phyloP scores from a whole-genome alignment of 2,888 invertebrate genomes.

The Aporophyla lueneburgensis region DNA sequence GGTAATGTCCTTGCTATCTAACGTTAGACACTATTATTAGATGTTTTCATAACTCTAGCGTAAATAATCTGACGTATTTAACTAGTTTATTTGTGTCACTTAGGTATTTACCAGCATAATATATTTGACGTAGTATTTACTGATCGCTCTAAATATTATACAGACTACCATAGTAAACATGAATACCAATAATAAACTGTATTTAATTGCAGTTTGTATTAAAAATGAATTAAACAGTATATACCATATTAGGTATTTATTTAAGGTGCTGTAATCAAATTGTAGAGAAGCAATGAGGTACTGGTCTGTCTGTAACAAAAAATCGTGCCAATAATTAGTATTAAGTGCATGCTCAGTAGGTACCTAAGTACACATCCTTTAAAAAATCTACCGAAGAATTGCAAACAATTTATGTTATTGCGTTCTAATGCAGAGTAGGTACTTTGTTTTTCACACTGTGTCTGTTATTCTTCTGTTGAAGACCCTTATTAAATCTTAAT shows the following conservation, averaged over 20 bases:
- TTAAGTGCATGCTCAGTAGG: neutral
- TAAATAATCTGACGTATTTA: conserved; percentile 51
- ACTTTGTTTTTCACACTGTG: conserved; percentile 19
- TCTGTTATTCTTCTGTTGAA: conserved; percentile 11
- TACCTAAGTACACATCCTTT: neutral
- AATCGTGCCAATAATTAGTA: neutral
- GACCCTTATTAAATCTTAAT: conserved; percentile 13
- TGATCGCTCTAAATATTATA: conserved; percentile 33
- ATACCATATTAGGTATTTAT: neutral
- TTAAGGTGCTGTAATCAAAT: conserved; percentile 28
- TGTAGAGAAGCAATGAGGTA: neutral
- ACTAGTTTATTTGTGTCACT: conserved; percentile 43
- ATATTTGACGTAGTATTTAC: conserved; percentile 55
- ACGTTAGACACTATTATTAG: conserved; percentile 41
- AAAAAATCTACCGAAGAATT: neutral
- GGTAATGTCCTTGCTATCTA: conserved; percentile 26
- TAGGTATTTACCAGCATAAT: conserved; percentile 26
- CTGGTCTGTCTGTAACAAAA: neutral
- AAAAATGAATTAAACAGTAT: conserved; percentile 17
- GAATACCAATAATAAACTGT: conserved; percentile 34
- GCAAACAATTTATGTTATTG: conserved; percentile 17
- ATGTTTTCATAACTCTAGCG: conserved; percentile 29
- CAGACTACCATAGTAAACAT: conserved; percentile 29
- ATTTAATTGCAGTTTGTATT: conserved; percentile 41
- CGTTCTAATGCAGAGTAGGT: neutral